These are phyloP conservation scores for Pinna nobilis DNA, from an alignment of 1,140 invertebrate genomes.

Conservation along the genomic window DNA sequence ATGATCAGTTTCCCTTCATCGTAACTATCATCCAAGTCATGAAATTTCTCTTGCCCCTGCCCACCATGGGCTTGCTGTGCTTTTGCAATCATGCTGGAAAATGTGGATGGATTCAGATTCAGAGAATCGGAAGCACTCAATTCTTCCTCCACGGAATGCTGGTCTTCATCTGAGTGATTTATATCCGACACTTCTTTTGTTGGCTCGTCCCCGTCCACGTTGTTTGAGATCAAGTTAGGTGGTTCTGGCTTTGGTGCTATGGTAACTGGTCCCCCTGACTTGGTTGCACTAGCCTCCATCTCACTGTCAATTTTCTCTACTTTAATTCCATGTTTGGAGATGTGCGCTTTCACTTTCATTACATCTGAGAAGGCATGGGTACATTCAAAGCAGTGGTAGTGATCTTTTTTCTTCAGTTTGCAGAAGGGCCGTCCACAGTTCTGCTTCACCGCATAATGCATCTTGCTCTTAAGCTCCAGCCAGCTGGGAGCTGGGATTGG, in stretches of 20 bases:
- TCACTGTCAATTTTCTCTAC: conserved; percentile 38
- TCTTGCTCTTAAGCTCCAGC: conserved; percentile 54
- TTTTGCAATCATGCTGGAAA: conserved; percentile 62
- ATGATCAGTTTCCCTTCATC: conserved; percentile 40
- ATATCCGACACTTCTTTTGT: not conserved
- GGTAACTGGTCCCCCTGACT: conserved; percentile 10
- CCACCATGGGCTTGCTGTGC: conserved; percentile 42
- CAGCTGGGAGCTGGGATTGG: conserved; percentile 52
- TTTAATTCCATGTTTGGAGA: conserved; percentile 73
- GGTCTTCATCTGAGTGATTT: conserved; percentile 24
- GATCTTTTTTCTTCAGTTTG: conserved; percentile 88
- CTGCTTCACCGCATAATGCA: conserved; percentile 71
- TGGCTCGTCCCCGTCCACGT: not conserved
- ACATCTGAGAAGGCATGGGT: conserved; percentile 82
- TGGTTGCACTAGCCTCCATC: not conserved
- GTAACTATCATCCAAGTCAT: conserved; percentile 20
- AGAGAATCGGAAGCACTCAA: conserved; percentile 59
- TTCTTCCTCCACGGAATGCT: conserved; percentile 34
- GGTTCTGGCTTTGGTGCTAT: conserved; percentile 35
- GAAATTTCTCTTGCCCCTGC: not conserved
- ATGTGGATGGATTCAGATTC: conserved; percentile 62
- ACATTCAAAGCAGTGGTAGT: conserved; percentile 91
- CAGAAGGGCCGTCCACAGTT: conserved; percentile 89
- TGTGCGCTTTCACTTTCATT: conserved; percentile 71
- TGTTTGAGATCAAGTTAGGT: not conserved